These are phyloP conservation scores for Gracilinanus agilis DNA, from an alignment of 2,113 vertebrate species.

Conservation along the genomic window DNA sequence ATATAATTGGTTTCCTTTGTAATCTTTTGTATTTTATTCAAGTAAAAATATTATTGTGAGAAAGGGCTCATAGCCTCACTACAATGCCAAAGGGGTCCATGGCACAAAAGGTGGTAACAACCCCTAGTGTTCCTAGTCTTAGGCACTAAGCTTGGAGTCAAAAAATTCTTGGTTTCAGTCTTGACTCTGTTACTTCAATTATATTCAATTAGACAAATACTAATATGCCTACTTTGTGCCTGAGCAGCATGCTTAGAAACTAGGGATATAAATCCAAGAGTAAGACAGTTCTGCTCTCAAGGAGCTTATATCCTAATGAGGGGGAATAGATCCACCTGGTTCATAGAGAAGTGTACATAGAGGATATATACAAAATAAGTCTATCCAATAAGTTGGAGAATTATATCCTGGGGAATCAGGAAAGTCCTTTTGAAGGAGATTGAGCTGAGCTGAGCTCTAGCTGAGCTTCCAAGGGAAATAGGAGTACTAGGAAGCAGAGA, in stretches of 20 bases:
- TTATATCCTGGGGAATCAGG: not conserved
- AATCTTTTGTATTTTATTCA: not conserved
- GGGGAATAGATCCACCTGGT: not conserved
- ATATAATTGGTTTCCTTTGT: not conserved
- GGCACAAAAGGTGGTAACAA: not conserved
- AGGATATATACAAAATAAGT: not conserved
- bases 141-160: not conserved
- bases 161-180: not conserved
- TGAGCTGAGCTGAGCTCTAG: too few species aligned
- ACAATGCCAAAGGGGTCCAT: not conserved
- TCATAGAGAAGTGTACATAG: not conserved
- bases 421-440: not conserved
- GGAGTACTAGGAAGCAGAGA: not conserved
- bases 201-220: not conserved
- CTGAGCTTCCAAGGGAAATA: too few species aligned
- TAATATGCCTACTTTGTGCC: not conserved
- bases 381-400: not conserved
- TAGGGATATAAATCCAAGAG: not conserved
- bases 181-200: not conserved
- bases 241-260: not conserved
- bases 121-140: too few species aligned
- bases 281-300: not conserved
- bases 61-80: not conserved
- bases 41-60: not conserved
- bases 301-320: not conserved